Evolutionary conservation across 2,888 invertebrate species (phyloP).

Genomic region (Cephus pulcher): DNA sequence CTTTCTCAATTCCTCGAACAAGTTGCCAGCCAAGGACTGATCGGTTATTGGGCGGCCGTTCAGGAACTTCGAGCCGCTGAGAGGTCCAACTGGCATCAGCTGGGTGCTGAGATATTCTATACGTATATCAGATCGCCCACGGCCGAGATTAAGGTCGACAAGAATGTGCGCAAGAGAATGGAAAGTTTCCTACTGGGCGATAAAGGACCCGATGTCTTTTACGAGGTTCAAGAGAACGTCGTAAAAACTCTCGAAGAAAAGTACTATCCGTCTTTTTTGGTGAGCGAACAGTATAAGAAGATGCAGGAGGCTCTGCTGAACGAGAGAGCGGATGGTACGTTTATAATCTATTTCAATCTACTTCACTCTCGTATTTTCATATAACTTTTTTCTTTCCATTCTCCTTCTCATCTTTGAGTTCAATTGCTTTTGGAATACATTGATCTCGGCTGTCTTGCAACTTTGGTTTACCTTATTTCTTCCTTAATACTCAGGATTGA

Average conservation of each 20-base stretch:
- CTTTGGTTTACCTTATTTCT: too few relatives aligned
- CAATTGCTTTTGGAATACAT: too few relatives aligned
- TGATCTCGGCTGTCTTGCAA: too few relatives aligned
- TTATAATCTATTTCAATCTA: constrained; percentile 13
- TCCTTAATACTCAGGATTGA: constrained; percentile 38
- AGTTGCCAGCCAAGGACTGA: constrained; percentile 84
- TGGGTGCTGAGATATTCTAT: constrained; percentile 93
- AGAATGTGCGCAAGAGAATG: constrained; percentile 84
- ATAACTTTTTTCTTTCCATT: constrained; percentile 16
- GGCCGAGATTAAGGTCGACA: constrained; percentile 85
- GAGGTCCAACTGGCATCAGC: constrained; percentile 83
- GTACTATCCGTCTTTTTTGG: constrained; percentile 88
- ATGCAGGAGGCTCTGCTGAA: constrained; percentile 76
- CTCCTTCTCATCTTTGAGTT: too few relatives aligned
- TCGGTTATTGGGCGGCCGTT: constrained; percentile 88
- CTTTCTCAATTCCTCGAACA: constrained; percentile 85
- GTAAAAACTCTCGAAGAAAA: constrained; percentile 85
- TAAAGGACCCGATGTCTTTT: constrained; percentile 88
- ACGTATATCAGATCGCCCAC: constrained; percentile 86
- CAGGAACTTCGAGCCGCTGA: constrained; percentile 85
- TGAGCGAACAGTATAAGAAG: constrained; percentile 86
- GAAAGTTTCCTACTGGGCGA: constrained; percentile 89
- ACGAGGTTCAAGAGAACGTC: constrained; percentile 85
- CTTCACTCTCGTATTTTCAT: constrained; percentile 18
- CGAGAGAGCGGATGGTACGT: constrained; percentile 68